Evolutionary conservation across 2,113 vertebrate species (phyloP).

Genomic region (Sorex fumeus): DNA sequence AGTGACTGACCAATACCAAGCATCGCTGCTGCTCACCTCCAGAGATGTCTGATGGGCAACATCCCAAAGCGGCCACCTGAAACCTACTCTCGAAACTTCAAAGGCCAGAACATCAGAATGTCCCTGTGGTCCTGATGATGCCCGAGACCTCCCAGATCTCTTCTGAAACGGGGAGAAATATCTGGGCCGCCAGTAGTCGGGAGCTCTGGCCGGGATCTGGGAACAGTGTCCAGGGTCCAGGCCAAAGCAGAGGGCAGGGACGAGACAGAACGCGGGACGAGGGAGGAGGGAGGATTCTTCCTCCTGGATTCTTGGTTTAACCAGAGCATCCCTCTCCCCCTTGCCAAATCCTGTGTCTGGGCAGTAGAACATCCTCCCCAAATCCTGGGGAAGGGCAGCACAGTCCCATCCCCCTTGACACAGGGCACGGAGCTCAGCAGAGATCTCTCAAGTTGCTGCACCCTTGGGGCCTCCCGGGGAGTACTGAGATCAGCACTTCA

Average conservation of each 20-base stretch:
- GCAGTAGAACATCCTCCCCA: too few relatives aligned
- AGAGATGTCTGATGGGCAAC: not conserved
- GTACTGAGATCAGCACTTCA: not conserved
- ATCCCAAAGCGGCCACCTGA: not conserved
- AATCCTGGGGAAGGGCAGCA: too few relatives aligned
- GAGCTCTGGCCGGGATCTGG: fast-evolving
- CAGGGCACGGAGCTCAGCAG: fast-evolving
- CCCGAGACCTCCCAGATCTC: not conserved
- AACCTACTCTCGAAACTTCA: not conserved
- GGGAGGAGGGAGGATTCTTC: not conserved
- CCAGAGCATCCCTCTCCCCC: not conserved
- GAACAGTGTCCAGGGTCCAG: not conserved
- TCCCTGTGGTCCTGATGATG: not conserved
- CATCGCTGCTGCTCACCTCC: not conserved
- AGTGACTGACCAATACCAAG: too few relatives aligned
- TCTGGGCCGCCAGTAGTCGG: fast-evolving
- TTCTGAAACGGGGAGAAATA: not conserved
- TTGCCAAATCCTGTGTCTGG: not conserved
- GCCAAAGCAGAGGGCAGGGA: not conserved
- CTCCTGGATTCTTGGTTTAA: not conserved
- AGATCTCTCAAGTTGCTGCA: fast-evolving
- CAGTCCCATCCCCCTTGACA: not conserved
- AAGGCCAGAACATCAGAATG: not conserved
- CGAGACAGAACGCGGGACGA: not conserved
- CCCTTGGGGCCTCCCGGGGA: not conserved